Evolutionary conservation across 2,888 invertebrate species (phyloP).

Genomic region (Lepidochitona cinerea): DNA sequence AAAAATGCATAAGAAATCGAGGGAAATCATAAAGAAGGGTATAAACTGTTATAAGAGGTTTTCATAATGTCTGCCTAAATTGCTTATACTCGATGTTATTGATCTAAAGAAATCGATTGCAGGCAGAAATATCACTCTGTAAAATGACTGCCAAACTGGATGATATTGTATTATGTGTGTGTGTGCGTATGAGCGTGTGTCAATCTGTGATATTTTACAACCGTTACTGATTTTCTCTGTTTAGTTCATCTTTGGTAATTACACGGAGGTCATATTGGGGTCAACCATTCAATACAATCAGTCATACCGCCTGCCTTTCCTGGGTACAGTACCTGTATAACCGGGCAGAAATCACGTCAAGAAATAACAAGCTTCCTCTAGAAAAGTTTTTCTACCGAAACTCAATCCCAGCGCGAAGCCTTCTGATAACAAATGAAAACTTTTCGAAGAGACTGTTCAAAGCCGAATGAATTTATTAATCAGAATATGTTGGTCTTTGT

Average conservation of each 20-base stretch:
- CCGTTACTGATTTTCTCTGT: no score
- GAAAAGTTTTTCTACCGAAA: not conserved
- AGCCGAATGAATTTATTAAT: not conserved
- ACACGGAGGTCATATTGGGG: not conserved
- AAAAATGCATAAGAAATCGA: no score
- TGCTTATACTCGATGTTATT: no score
- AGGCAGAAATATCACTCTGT: no score
- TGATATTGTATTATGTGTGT: not conserved
- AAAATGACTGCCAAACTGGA: no score
- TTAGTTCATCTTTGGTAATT: not conserved
- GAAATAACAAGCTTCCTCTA: not conserved
- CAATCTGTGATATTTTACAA: no score
- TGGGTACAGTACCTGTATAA: not conserved
- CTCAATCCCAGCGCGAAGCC: not conserved
- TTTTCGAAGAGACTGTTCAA: not conserved
- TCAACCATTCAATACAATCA: not conserved
- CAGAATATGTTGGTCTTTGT: not conserved
- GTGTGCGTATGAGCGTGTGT: no score
- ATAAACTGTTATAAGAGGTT: no score
- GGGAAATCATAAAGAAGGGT: no score
- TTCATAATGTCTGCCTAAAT: no score
- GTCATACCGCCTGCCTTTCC: not conserved
- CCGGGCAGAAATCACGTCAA: not conserved
- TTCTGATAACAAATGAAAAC: not conserved
- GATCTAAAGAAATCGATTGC: no score